A percentile compares a stretch with the other conserved stretches of the same genome.
These are phyloP conservation scores for Drosophila diplacantha DNA, from an alignment of 2,888 invertebrate species.

Conservation along the genomic window DNA sequence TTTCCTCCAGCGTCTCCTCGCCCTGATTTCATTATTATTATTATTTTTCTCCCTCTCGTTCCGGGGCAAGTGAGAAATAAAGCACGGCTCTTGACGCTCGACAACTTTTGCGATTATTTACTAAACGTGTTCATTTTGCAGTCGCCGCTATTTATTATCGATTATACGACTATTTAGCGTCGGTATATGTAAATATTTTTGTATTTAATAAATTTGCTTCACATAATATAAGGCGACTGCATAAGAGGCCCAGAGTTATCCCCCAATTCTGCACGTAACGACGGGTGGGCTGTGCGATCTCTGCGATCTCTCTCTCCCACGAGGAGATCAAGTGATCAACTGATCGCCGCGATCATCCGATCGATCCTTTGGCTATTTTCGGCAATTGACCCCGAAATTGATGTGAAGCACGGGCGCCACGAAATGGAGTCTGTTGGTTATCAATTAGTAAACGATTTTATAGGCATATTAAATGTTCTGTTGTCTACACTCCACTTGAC, in stretches of 20 bases:
- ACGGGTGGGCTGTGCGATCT: too few relatives aligned
- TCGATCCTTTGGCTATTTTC: conserved; percentile 7
- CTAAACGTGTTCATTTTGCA: conserved; percentile 68
- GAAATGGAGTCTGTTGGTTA: conserved; percentile 32
- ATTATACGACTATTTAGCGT: conserved; percentile 68
- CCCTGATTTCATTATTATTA: background rate
- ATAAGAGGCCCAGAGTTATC: conserved; percentile 9
- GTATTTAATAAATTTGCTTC: conserved; percentile 53
- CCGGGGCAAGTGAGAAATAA: conserved; percentile 19
- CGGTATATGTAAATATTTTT: conserved; percentile 66
- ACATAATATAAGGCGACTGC: conserved; percentile 30
- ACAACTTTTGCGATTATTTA: conserved; percentile 57
- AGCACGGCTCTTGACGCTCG: conserved; percentile 31
- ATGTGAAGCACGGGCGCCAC: conserved; percentile 4
- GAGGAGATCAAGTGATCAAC: conserved; percentile 9
- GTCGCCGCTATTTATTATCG: conserved; percentile 63
- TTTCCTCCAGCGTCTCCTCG: conserved; percentile 1
- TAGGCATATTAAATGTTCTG: conserved; percentile 64
- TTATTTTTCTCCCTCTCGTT: background rate
- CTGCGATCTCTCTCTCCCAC: background rate
- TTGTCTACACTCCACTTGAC: conserved; percentile 57
- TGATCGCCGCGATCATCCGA: background rate
- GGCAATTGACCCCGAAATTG: background rate
- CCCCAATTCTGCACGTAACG: conserved; percentile 31
- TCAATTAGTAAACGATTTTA: conserved; percentile 61